These are phyloP conservation scores for Chrysaora quinquecirrha DNA, from an alignment of 30 jellyfish, hydroid and myxozoan genomes.

Conservation along the genomic window DNA sequence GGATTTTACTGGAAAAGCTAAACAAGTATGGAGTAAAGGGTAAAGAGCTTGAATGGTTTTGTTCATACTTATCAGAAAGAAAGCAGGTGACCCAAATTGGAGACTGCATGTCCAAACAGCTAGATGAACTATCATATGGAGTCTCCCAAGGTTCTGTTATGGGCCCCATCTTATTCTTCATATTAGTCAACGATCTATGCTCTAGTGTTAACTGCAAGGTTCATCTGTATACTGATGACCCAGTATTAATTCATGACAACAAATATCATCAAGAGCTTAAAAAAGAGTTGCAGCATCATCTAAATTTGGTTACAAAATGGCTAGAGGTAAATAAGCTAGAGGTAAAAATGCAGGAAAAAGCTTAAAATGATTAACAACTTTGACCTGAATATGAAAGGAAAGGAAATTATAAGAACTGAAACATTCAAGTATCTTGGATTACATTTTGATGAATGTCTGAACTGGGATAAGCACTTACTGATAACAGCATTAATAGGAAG, in stretches of 20 bases:
- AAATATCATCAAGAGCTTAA: background rate
- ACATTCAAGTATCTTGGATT: background rate
- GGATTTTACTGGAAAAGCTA: too few relatives aligned
- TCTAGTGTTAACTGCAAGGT: background rate
- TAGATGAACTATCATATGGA: background rate
- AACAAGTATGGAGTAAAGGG: background rate
- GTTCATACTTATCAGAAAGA: background rate
- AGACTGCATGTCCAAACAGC: background rate
- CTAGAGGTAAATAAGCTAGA: background rate
- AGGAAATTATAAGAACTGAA: background rate
- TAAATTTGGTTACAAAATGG: background rate
- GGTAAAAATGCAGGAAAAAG: background rate
- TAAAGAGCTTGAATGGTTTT: background rate
- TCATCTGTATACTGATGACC: background rate
- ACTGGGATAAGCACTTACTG: background rate
- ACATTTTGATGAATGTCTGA: background rate
- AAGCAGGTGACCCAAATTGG: background rate
- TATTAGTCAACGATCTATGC: background rate
- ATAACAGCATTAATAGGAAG: too few relatives aligned
- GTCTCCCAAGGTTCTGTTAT: background rate
- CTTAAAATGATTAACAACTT: background rate
- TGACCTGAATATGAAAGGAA: background rate
- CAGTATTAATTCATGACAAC: background rate
- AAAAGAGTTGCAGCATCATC: background rate
- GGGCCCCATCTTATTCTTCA: background rate